Evolutionary conservation across 2,113 vertebrate species (phyloP), one percentile per base, ranked within the genome.

Genomic region (Phycodurus eques): DNA sequence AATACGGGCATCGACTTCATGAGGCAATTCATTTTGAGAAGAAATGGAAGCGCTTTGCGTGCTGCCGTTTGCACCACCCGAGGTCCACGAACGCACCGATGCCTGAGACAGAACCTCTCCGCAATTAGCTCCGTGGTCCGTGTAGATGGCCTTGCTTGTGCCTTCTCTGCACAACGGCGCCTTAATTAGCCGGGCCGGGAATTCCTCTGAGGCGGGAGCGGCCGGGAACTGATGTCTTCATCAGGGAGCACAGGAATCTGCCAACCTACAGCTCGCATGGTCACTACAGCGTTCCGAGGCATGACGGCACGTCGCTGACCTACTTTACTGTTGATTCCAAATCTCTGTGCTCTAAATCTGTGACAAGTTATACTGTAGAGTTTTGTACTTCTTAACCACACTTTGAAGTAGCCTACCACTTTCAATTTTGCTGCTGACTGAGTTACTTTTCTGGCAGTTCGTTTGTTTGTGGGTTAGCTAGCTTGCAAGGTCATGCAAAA

Each of bases 101-200:
- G 78, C 81, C 72, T 56, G 47, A 80, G 81, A 82, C 76, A 82
- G 77, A 59, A 73, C 80, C 75, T 83, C 81, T 72, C 61, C 70
- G 33, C 88, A 90, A 87, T 88, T 90, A 90, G 81, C 80, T 83
- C 62, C 68, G 67, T 33, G 65, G 74, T 74, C 71, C 81, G 75
- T 79, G 78, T 75, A 81, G 77, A 81, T 83, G 85, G 87, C 76
- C 70, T 67, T 62, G 74, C 76, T 80, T 17, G 77, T 80, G 76
- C 68, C 60, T 83, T 68, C 74, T 77, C 65, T 82, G 75, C 79
- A 43, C 68, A 80, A 72, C 79, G 54, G 54, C 0, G 20, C 76
- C 87, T 83, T 89, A 91, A 89, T 91, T 88, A 88, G 75, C 81
- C 80, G 87, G 85, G 73, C 71, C 81, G 86, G 84, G 90, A 88